A percentile compares a stretch with the other conserved stretches of the same genome.
Conservation (phyloP, 2,113 vertebrate genomes). For the Lonchura striata region DNA sequence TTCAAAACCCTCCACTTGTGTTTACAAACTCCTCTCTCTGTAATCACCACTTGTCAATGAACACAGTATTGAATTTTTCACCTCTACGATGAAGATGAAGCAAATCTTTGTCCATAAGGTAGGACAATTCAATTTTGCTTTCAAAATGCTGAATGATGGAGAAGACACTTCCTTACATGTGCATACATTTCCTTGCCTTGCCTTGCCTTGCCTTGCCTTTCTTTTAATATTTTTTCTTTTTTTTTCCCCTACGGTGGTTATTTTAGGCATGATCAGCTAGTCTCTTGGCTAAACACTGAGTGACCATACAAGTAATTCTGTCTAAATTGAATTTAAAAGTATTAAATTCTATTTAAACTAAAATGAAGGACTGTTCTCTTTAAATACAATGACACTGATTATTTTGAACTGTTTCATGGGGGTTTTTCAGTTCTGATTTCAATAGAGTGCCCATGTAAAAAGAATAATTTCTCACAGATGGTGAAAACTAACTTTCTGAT, state of each 20-base stretch:
- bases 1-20: background rate
- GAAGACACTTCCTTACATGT: background rate
- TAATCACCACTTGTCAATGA: background rate
- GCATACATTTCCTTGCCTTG: rapidly evolving
- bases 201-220: no score
- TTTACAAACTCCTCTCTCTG: background rate
- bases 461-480: background rate
- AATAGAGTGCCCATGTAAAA: rapidly evolving
- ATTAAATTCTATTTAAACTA: background rate
- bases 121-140: background rate
- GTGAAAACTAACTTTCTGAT: background rate
- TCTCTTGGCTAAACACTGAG: background rate
- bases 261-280: background rate
- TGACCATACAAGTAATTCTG: background rate
- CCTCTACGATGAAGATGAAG: background rate
- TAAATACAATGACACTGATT: background rate
- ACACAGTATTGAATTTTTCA: background rate
- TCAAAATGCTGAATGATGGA: background rate
- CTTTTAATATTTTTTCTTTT: background rate
- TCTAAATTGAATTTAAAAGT: background rate
- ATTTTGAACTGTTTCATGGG: rapidly evolving
- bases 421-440: background rate
- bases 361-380: background rate
- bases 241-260: rapidly evolving
- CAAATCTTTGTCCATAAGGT: background rate